Evolutionary conservation across 2,113 vertebrate genomes (phyloP), one percentile per base, ranked within the genome.

Genomic region (Shinisaurus crocodilurus): DNA sequence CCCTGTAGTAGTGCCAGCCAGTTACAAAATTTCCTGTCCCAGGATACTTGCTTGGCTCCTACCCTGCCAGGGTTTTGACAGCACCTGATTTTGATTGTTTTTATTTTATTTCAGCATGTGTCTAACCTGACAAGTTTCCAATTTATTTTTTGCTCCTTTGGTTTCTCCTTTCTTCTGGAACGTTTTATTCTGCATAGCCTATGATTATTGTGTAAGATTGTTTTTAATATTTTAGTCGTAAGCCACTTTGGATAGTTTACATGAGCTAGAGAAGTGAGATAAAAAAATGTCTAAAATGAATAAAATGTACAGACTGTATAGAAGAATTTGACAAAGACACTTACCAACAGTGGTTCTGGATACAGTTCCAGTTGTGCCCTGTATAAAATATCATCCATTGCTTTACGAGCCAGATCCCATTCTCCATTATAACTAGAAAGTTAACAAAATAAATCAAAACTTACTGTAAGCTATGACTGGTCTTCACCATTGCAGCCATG

Each of bases 311-410:
- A 87, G n/a, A 32, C 29, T 79, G 81, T 87, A 63, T 27, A 82
- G 0, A 23, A 79, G 74, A 77, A 0, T 89, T 86, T 88, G 86
- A 85, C 74, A 34, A 90, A 89, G 76, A 82, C 4, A 98, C 98
- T 76, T 97, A 99, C 99, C 98, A 99, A 96, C 29, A 99, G 95
- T 90, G 99, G 98, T 95, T 99, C 99, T 91, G 99, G 99, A 96
- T 98, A 99, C 76, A 99, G 96, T 82, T 99, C 99, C 86, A 99
- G 96, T 96, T 99, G 99, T 54, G 99, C 98, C 96, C 99, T 97
- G 90, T 99, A 99, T 85, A 99, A 96, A 94, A 99, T 96, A 3
- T 99, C 99, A 96, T 99, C 99, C 97, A 99, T 96, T 60, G 99
- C 98, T 98, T 98, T 99, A 91, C 98, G 98, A 95, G 98, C 99